Percentiles rank a stretch among this genome's conserved stretches.
phyloP scores from a whole-genome alignment of 2,888 invertebrate genomes.

The Drosophila aldrichi region DNA sequence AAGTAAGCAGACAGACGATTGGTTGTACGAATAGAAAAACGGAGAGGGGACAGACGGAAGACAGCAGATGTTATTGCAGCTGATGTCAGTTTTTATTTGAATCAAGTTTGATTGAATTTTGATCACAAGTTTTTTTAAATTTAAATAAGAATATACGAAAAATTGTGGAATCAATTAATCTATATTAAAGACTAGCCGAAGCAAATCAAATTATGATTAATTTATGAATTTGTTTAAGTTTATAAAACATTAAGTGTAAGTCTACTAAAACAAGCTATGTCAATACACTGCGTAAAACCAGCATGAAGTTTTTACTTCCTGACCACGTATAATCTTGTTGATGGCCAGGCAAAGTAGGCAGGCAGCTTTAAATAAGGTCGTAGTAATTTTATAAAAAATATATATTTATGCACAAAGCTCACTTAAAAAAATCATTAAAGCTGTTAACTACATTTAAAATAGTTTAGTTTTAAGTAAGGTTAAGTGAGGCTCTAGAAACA shows the following conservation, averaged over 20 bases:
- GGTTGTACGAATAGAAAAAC: no score
- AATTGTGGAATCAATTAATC: no score
- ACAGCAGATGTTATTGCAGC: neutral
- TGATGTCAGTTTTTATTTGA: constrained; percentile 30
- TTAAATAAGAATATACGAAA: no score
- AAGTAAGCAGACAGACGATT: constrained; percentile 1
- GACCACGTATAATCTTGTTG: neutral
- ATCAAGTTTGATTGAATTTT: constrained; percentile 6
- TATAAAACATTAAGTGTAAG: no score
- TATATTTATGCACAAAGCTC: constrained; percentile 2
- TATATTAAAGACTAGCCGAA: no score
- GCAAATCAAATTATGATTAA: no score
- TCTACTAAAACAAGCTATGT: no score
- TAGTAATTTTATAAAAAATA: neutral
- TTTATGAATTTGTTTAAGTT: no score
- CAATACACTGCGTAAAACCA: no score
- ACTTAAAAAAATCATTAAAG: neutral
- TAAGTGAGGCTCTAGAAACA: neutral
- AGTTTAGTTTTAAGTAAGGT: neutral
- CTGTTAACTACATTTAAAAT: neutral
- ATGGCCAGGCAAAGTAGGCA: no score
- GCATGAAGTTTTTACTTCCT: neutral
- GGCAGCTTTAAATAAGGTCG: no score
- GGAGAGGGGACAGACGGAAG: no score
- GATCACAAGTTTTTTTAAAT: neutral